phyloP scores from a whole-genome alignment of 2,888 invertebrate genomes.

The Eudasyphora cyanicolor region DNA sequence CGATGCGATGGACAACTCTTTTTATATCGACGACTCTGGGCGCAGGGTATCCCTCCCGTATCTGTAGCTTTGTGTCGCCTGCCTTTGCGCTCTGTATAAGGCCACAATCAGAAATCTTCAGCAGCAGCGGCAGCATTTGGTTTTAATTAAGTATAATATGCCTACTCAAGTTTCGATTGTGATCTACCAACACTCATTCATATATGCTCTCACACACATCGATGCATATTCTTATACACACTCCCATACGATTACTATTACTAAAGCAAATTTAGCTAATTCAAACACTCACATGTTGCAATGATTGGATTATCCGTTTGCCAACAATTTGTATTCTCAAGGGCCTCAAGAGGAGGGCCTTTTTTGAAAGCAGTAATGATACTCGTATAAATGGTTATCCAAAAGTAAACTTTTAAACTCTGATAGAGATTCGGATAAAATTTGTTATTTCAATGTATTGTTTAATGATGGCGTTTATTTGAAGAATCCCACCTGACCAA shows the following conservation, averaged over 20 bases:
- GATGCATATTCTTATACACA: no score
- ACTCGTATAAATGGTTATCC: no score
- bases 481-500: no score
- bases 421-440: no score
- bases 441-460: no score
- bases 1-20: constrained; percentile 62
- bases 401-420: no score
- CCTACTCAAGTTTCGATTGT: constrained; percentile 70
- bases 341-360: no score
- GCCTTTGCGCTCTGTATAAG: constrained; percentile 22
- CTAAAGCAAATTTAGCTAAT: not conserved
- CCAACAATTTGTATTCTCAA: no score
- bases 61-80: not conserved
- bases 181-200: constrained; percentile 58
- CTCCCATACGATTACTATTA: constrained; percentile 12
- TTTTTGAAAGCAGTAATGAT: no score
- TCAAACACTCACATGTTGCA: not conserved
- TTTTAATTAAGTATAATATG: constrained; percentile 69
- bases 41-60: not conserved
- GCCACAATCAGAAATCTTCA: constrained; percentile 28
- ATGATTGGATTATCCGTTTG: not conserved
- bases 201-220: not conserved
- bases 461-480: no score
- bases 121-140: constrained; percentile 63
- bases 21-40: constrained; percentile 35